Base-by-base conservation (phyloP, 2,113 vertebrate genomes). In the Callionymus lyra region DNA sequence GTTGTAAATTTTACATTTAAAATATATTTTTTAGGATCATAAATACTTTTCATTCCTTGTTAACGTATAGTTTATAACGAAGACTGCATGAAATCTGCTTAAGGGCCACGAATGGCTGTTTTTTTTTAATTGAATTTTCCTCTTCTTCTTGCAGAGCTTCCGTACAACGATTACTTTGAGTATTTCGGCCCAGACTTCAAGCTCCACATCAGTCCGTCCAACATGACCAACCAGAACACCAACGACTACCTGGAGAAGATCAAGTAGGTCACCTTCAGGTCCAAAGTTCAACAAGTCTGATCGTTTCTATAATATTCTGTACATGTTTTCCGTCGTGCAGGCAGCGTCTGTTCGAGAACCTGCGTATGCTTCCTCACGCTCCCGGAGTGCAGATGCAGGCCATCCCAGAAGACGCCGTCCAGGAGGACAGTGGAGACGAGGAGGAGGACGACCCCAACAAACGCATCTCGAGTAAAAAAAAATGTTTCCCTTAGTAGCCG, bases 201-300 rank as follows among this genome's bases (percentile, higher is more conserved):
- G 65, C 90, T 99, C 49, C 95, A 99, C 80, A 99, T 99, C 85
- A 99, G 95, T 56, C 95, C 95, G 34, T 99, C 95, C 16, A 98
- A 98, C 78, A 99, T 99, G 95, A 99, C 95, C 50, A 99, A 99
- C 79, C 95, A 99, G 83, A 99, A 99, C 68, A 98, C 95, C 39
- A 97, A 92, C 0, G 95, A 99, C 42, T 99, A 99, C 67, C 79
- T 99, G 41, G 95, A 99, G 70, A 99, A 99, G 76, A 99, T 99
- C 70, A 99, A 99, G 81, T 83, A 36, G 73, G 81, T 55, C 21
- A 27, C 8, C 21, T 27, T 27, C 4, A 27, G 4, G 21, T 27
- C 21, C 4, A 27, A 8, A 5, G 21, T 27, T 27, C 8, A 5
- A 8, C 4, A 8, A 27, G 21, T n/a, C n/a, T n/a, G 21, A 27